Evolutionary conservation across 2,113 vertebrate species (phyloP).

Genomic region (Triplophysa tibetana): DNA sequence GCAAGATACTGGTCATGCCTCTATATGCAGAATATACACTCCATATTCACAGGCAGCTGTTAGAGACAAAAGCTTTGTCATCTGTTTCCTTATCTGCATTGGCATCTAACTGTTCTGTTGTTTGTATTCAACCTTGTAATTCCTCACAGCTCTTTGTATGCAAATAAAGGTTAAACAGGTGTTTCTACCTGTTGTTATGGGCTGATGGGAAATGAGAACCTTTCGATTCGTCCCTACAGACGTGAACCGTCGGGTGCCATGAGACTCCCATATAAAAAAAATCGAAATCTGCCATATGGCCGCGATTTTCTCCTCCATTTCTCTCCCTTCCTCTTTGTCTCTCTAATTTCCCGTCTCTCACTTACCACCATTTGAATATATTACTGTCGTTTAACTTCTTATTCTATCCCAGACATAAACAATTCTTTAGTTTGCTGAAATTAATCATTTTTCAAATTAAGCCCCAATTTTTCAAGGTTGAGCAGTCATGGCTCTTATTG

Average conservation of each 20-base stretch:
- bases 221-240: slow-evolving; percentile 42
- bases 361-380: slow-evolving; percentile 55
- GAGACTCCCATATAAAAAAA: neutral
- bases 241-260: slow-evolving; percentile 30
- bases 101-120: neutral
- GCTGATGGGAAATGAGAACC: slow-evolving; percentile 28
- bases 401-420: slow-evolving; percentile 23
- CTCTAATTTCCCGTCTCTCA: neutral
- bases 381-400: slow-evolving; percentile 57
- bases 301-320: neutral
- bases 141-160: neutral
- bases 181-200: slow-evolving; percentile 15
- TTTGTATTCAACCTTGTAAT: neutral
- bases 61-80: neutral
- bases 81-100: neutral
- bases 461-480: slow-evolving; percentile 54
- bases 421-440: slow-evolving; percentile 52
- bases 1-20: neutral
- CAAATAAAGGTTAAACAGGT: slow-evolving; percentile 39
- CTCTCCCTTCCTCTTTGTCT: slow-evolving; percentile 7
- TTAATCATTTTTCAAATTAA: slow-evolving; percentile 59
- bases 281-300: slow-evolving; percentile 17
- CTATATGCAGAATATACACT: neutral
- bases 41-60: neutral
- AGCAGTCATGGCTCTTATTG: slow-evolving; percentile 34